Base-by-base conservation (phyloP, 2,113 vertebrate genomes). In the Phycodurus eques region DNA sequence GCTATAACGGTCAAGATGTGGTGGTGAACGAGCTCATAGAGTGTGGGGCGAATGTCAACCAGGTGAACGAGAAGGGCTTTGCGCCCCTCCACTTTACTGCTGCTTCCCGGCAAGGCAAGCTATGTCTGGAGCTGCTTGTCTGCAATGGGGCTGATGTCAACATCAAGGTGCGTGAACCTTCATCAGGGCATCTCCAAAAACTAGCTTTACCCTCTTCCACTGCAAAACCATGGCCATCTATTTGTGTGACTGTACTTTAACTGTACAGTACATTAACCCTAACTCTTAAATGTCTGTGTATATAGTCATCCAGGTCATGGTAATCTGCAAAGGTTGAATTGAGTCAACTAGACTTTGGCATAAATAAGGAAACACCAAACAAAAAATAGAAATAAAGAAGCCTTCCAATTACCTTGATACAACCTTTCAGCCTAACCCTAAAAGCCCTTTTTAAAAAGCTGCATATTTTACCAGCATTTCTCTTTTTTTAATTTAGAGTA, bases 21-120 rank as follows among this genome's bases (percentile, higher is more conserved):
- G 97, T 99, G 42, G 97, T 99, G 81, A 99, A 98, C 46, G 96
- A 99, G 88, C 94, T 99, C 49, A 97, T 99, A 78, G 98, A 98
- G 70, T 94, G 94, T 39, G 97, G 98, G 80, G 97, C 98, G 82
- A 95, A 96, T 63, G 95, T 99, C 46, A 99, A 99, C 93, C 96
- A 97, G 78, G 95, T 95, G 85, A 99, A 99, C 64, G 96, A 97
- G 78, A 98, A 95, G 79, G 98, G 97, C 12, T 99, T 99, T 62
- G 94, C 96, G 17, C 96, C 98, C 70, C 93, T 99, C 78, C 98
- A 99, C 89, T 98, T 99, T 77, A 97, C 97, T 12, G 96, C 98
- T 60, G 96, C 96, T 0, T 99, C 98, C 0, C 98, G 96, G 39
- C 98, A 98, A 12, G 96, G 97, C 71, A 96, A 97, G 0, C 87